Conservation (phyloP, 2,113 vertebrate species). For the Myocastor coypus region DNA sequence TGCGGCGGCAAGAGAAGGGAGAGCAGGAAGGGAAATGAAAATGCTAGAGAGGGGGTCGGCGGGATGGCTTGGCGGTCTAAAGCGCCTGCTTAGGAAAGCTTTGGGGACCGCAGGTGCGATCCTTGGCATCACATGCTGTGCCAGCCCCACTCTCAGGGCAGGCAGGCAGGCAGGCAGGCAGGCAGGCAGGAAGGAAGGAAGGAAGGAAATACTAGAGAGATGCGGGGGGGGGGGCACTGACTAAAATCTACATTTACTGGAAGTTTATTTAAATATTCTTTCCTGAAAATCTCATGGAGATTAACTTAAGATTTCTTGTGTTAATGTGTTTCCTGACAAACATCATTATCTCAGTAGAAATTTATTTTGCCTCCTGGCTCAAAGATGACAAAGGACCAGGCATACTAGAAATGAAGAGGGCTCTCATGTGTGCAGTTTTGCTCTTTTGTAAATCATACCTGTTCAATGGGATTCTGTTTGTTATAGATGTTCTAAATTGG, state of each 20-base stretch:
- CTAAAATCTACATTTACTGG: background rate
- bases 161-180: too few species aligned
- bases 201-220: background rate
- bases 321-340: slow-evolving; percentile 22
- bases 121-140: too few species aligned
- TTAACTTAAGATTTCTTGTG: background rate
- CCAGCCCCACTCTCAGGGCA: too few species aligned
- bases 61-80: too few species aligned
- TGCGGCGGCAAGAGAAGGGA: background rate
- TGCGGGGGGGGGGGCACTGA: background rate
- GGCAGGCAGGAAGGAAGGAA: too few species aligned
- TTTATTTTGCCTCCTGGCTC: slow-evolving; percentile 32
- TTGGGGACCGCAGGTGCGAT: too few species aligned
- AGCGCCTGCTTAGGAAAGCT: too few species aligned
- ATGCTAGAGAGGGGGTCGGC: background rate
- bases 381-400: slow-evolving; percentile 47
- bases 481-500: slow-evolving; percentile 46
- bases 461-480: slow-evolving; percentile 27
- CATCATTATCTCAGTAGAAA: background rate
- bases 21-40: background rate
- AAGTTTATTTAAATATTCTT: slow-evolving; percentile 44
- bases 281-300: slow-evolving; percentile 2
- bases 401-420: background rate
- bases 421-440: background rate
- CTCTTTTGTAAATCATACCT: slow-evolving; percentile 40